These are phyloP conservation scores for Drosophila borealis DNA, from an alignment of 2,888 invertebrate genomes.

Conservation along the genomic window DNA sequence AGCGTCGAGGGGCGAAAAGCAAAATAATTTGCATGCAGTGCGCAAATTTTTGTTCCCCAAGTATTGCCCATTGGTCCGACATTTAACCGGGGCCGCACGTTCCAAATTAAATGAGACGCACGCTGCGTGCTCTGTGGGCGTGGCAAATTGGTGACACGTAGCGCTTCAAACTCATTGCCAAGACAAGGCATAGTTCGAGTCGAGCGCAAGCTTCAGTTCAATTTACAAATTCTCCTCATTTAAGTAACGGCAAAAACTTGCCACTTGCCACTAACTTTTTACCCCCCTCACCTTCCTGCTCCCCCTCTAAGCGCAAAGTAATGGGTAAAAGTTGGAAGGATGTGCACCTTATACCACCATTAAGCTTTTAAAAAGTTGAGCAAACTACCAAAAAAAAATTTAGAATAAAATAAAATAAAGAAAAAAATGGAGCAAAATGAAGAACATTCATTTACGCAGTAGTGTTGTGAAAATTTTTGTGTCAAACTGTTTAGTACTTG, in stretches of 20 bases:
- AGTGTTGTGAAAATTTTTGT: constrained; percentile 58
- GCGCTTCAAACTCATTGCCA: constrained; percentile 30
- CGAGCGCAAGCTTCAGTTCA: constrained; percentile 42
- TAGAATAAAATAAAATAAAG: constrained; percentile 22
- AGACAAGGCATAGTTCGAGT: constrained; percentile 25
- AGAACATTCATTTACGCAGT: constrained; percentile 50
- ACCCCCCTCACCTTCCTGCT: neutral
- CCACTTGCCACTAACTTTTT: constrained; percentile 32
- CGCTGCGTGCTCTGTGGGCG: constrained; percentile 31
- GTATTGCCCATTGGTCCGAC: constrained; percentile 30
- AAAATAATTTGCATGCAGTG: constrained; percentile 67
- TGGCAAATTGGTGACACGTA: constrained; percentile 68
- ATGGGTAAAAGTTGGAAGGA: constrained; percentile 75
- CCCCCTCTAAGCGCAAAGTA: constrained; percentile 30
- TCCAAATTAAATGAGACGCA: constrained; percentile 66
- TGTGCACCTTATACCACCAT: constrained; percentile 55
- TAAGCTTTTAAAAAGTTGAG: constrained; percentile 78
- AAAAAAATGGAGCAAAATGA: constrained; percentile 10
- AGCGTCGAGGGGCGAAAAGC: neutral
- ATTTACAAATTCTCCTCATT: constrained; percentile 65
- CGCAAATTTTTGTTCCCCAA: constrained; percentile 32
- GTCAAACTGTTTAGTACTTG: constrained; percentile 34
- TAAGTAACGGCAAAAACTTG: constrained; percentile 57
- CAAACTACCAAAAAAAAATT: constrained; percentile 28
- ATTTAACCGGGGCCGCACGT: constrained; percentile 57